phyloP scores from a whole-genome alignment of 2,797 vertebrate species.

The Microctenopoma lineatum region DNA sequence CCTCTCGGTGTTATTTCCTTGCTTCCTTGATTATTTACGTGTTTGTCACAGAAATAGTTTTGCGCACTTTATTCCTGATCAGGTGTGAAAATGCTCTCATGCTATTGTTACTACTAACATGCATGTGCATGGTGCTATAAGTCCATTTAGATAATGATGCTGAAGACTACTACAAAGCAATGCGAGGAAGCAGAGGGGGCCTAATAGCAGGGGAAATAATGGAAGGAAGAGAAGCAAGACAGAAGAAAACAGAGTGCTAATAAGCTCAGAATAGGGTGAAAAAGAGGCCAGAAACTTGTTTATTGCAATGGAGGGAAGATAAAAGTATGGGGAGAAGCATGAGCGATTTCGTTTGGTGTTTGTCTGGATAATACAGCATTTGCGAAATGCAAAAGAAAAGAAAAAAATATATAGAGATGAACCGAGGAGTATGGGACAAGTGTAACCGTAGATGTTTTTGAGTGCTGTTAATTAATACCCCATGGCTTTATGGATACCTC shows the following conservation, averaged over 20 bases:
- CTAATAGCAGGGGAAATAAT: conserved; percentile 25
- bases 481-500: not conserved
- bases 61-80: not conserved
- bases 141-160: conserved; percentile 13
- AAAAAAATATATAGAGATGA: conserved; percentile 34
- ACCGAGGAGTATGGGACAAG: conserved; percentile 11
- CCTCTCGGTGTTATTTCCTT: conserved; percentile 8
- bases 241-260: conserved; percentile 43
- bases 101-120: not conserved
- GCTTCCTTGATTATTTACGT: not conserved
- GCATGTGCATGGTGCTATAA: not conserved
- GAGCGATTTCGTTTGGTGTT: conserved; percentile 10
- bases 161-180: conserved; percentile 7
- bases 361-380: conserved; percentile 32
- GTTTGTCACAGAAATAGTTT: not conserved
- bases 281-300: conserved; percentile 62
- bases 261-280: conserved; percentile 56
- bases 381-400: conserved; percentile 18
- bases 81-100: not conserved
- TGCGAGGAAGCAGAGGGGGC: conserved; percentile 23
- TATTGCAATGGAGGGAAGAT: conserved; percentile 59
- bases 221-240: conserved; percentile 8
- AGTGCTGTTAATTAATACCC: conserved; percentile 12
- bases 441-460: not conserved
- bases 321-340: conserved; percentile 51